Evolutionary conservation across 2,888 invertebrate species (phyloP).

Genomic region (Onchidella celtica): DNA sequence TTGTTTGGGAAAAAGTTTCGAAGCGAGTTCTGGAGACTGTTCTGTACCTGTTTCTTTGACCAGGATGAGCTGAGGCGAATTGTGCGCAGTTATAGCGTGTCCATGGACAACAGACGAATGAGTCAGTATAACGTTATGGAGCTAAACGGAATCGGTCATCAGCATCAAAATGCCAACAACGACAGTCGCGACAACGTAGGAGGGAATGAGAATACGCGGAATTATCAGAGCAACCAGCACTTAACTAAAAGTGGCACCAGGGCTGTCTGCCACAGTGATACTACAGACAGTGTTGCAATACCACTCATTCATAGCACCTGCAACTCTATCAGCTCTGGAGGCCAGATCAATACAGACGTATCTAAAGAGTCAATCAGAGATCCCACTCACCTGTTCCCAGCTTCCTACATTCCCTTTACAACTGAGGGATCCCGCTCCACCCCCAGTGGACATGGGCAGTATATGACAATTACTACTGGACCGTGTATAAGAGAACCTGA

Average conservation of each 20-base stretch:
- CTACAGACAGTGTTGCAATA: slow-evolving; percentile 28
- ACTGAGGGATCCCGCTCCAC: not conserved
- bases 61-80: slow-evolving; percentile 65
- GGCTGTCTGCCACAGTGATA: slow-evolving; percentile 5
- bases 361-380: slow-evolving; percentile 16
- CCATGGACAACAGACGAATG: slow-evolving; percentile 63
- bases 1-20: slow-evolving; percentile 79
- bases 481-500: not conserved
- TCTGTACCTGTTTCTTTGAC: slow-evolving; percentile 72
- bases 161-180: not conserved
- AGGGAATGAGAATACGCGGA: not conserved
- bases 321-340: slow-evolving; percentile 7
- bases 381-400: not conserved
- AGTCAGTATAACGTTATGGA: slow-evolving; percentile 52
- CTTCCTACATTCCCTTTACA: not conserved
- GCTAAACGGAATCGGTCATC: slow-evolving; percentile 48
- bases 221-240: not conserved
- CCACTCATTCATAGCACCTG: slow-evolving; percentile 39
- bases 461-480: slow-evolving; percentile 12
- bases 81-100: slow-evolving; percentile 66
- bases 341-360: not conserved
- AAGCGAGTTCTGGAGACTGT: slow-evolving; percentile 75
- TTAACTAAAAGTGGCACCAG: not conserved
- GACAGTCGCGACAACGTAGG: not conserved
- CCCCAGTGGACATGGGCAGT: slow-evolving; percentile 23